Evolutionary conservation across 2,888 invertebrate genomes (phyloP).

Genomic region (Ypsolopha scabrella): DNA sequence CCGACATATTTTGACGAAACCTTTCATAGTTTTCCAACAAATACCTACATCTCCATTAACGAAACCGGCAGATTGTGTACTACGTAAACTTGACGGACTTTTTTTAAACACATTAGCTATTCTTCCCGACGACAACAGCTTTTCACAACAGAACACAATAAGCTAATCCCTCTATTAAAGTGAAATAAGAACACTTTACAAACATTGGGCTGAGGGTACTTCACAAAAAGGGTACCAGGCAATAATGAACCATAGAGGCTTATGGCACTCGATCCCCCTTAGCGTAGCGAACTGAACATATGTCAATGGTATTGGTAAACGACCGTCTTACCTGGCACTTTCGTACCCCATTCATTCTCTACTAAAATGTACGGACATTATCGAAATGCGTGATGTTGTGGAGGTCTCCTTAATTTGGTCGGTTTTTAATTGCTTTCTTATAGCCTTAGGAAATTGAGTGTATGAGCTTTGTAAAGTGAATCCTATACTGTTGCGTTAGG

Average conservation of each 20-base stretch:
- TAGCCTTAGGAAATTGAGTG: conserved; percentile 20
- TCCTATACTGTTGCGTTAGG: background rate
- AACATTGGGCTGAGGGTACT: conserved; percentile 40
- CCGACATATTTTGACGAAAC: too few relatives aligned
- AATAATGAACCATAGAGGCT: conserved; percentile 62
- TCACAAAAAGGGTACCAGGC: conserved; percentile 39
- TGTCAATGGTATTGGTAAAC: conserved; percentile 34
- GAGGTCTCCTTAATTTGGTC: conserved; percentile 29
- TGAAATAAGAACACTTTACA: conserved; percentile 36
- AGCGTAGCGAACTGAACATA: conserved; percentile 48
- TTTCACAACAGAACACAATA: background rate
- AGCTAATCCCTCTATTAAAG: conserved; percentile 23
- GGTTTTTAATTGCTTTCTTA: conserved; percentile 49
- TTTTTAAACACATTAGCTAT: background rate
- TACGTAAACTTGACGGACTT: too few relatives aligned
- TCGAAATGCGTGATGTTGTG: background rate
- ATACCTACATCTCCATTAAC: too few relatives aligned
- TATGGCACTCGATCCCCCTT: conserved; percentile 52
- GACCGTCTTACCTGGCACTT: conserved; percentile 18
- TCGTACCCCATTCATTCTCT: background rate
- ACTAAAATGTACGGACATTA: background rate
- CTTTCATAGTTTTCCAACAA: too few relatives aligned
- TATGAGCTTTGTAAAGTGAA: background rate
- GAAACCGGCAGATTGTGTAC: too few relatives aligned
- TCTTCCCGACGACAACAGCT: background rate